A percentile compares a stretch with the other conserved stretches of the same genome.
phyloP scores from a whole-genome alignment of 2,113 vertebrate species.

The Cnemophilus loriae region DNA sequence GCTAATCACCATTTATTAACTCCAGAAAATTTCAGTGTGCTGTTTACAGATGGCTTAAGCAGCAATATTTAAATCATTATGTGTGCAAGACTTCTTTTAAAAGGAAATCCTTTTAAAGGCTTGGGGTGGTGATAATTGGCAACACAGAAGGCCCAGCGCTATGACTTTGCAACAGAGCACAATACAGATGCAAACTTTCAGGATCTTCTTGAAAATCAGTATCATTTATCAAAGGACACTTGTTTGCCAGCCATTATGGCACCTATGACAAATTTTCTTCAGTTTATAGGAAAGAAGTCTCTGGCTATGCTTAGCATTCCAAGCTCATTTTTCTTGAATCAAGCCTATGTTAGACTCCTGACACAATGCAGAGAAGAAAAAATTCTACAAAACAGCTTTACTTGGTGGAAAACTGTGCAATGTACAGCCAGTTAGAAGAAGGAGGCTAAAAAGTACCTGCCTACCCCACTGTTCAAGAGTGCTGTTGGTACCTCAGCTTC shows the following conservation, averaged over 20 bases:
- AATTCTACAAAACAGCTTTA: neutral
- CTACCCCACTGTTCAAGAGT: neutral
- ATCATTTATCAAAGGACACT: neutral
- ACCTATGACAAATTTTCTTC: neutral
- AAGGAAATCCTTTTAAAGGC: neutral
- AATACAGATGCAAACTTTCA: neutral
- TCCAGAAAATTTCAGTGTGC: neutral
- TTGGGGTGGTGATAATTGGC: neutral
- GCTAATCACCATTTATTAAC: neutral
- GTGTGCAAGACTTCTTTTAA: neutral
- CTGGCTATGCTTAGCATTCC: neutral
- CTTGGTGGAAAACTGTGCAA: neutral
- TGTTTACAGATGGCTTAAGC: neutral
- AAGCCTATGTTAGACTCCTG: neutral
- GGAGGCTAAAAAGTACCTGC: neutral
- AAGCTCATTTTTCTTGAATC: neutral
- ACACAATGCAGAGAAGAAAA: neutral
- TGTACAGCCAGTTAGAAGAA: neutral
- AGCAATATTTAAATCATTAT: neutral
- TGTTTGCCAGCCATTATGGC: neutral
- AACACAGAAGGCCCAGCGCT: neutral
- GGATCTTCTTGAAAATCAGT: neutral
- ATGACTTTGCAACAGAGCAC: neutral
- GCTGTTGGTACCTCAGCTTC: neutral
- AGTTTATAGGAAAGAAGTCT: neutral